Evolutionary conservation across 2,797 vertebrate genomes (phyloP).

Genomic region (Dendrocincla fuliginosa): DNA sequence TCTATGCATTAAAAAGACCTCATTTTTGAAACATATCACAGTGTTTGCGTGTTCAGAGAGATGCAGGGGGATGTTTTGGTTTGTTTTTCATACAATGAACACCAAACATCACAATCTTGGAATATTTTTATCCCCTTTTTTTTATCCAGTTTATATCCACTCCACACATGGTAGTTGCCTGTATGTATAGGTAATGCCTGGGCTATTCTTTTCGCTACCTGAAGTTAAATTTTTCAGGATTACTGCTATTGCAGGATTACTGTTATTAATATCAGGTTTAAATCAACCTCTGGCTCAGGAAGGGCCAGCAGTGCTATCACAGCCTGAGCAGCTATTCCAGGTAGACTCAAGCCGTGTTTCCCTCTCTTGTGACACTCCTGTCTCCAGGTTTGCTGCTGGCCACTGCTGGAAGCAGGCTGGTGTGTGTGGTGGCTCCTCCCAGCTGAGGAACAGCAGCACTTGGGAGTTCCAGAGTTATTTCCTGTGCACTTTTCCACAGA

Average conservation of each 20-base stretch:
- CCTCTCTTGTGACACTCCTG: neutral
- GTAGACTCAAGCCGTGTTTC: accelerated
- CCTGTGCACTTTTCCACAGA: neutral
- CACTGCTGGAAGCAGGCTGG: neutral
- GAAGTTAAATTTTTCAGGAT: neutral
- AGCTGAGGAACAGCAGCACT: neutral
- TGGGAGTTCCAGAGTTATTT: neutral
- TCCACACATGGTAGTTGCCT: neutral
- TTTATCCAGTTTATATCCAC: neutral
- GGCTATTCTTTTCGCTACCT: neutral
- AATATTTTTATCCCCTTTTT: neutral
- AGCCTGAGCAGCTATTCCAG: neutral
- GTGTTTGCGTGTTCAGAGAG: neutral
- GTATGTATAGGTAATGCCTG: neutral
- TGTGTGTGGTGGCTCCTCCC: neutral
- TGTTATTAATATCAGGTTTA: neutral
- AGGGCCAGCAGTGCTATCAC: neutral
- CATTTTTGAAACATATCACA: neutral
- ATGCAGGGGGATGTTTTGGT: accelerated
- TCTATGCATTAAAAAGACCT: neutral
- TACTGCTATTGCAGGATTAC: neutral
- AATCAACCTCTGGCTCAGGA: neutral
- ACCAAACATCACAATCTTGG: neutral
- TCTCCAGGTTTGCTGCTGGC: neutral
- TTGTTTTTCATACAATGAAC: neutral